phyloP scores from a whole-genome alignment of 2,113 vertebrate species.

The Varanus salvator region DNA sequence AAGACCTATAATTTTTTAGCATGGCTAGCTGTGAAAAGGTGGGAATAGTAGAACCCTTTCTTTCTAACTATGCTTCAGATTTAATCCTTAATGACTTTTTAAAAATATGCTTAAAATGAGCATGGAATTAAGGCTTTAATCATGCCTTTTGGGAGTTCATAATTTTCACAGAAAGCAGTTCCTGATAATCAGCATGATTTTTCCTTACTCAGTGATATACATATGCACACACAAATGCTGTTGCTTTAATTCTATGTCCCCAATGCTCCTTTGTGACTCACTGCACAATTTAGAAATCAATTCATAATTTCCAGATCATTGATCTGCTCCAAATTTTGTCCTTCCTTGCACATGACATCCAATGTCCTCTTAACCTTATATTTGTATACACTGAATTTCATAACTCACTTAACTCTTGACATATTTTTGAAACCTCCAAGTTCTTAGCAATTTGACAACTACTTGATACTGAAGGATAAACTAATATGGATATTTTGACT shows the following conservation, averaged over 20 bases:
- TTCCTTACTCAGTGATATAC: not conserved
- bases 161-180: not conserved
- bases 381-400: constrained; percentile 8
- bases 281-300: constrained; percentile 13
- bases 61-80: not conserved
- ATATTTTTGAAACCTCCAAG: not conserved
- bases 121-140: not conserved
- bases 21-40: no score
- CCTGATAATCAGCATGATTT: constrained; percentile 31
- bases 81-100: not conserved
- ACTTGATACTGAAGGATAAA: not conserved
- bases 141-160: not conserved
- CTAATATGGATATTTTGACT: not conserved
- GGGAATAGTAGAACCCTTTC: no score
- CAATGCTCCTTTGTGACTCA: constrained; percentile 8
- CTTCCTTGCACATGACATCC: constrained; percentile 10
- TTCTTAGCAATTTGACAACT: not conserved
- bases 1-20: no score
- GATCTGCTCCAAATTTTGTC: constrained; percentile 11
- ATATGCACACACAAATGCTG: not conserved
- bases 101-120: not conserved
- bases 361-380: constrained; percentile 2
- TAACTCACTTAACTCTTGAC: not conserved
- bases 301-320: constrained; percentile 28
- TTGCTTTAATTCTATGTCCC: not conserved